A percentile compares a stretch with the other conserved stretches of the same genome.
Evolutionary conservation across 2,797 vertebrate genomes (phyloP).

Genomic region (Aselliscus stoliczkanus): DNA sequence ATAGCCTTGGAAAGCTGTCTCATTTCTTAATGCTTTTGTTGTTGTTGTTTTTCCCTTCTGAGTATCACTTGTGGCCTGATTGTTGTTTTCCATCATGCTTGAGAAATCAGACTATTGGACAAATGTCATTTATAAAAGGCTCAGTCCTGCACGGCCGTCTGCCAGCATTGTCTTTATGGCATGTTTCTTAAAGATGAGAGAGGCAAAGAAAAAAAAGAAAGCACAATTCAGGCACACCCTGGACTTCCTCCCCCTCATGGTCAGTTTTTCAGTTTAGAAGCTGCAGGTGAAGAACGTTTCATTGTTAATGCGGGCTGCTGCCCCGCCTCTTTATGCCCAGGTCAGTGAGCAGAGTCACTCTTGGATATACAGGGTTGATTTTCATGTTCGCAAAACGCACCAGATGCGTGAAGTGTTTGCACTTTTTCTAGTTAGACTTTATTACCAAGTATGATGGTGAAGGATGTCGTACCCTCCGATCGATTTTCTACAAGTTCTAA

Average conservation of each 20-base stretch:
- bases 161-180: background rate
- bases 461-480: background rate
- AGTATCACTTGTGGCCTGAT: constrained; percentile 5
- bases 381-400: background rate
- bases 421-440: constrained; percentile 31
- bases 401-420: background rate
- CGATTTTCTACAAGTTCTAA: constrained; percentile 68
- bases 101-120: constrained; percentile 40
- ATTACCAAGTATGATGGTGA: constrained; percentile 27
- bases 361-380: background rate
- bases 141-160: constrained; percentile 21
- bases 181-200: background rate
- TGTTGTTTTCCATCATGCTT: constrained; percentile 49
- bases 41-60: background rate
- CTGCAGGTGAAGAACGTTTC: background rate
- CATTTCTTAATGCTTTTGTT: constrained; percentile 57
- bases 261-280: background rate
- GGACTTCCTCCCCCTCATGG: background rate
- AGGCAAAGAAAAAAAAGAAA: background rate
- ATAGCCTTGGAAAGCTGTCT: constrained; percentile 65
- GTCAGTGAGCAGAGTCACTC: background rate
- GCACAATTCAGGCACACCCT: background rate
- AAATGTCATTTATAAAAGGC: constrained; percentile 57
- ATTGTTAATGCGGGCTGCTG: constrained; percentile 21
- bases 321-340: background rate